Base-by-base conservation (phyloP, 2,797 vertebrate genomes). In the Hozukius guyotensis region DNA sequence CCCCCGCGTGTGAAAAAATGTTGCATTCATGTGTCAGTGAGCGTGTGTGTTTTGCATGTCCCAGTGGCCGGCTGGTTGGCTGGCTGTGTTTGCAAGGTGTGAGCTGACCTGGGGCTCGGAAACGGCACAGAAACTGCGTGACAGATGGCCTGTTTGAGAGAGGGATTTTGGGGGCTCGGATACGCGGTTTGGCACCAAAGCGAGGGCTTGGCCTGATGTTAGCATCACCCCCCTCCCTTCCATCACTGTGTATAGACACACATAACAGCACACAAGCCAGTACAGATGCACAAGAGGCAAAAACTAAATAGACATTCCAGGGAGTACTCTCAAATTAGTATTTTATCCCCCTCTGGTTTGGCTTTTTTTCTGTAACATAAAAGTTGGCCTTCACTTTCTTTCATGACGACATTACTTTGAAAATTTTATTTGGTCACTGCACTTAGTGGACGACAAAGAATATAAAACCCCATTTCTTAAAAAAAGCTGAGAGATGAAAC, bases 71-170 rank as follows among this genome's bases (percentile, higher is more conserved):
- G 46, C 70, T 80, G 71, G 72, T 72, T 60, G 74, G 63, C 67
- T 67, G 72, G 52, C 61, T 79, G 67, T 83, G 80, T 89, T 87
- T 85, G 85, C 22, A 56, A 90, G 74, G 86, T 89, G 73, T 68
- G 82, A 77, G 82, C 70, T 84, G 86, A 90, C 78, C 83, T 60
- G 72, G 22, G 77, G 77, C 72, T 78, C 77, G 63, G 78, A 31
- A 85, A 72, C 25, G 25, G 69, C 83, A 77, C 72, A 78, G 71
- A 80, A 79, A 68, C 65, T 53, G 73, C 61, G 46, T 85, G 87
- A 93, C 86, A 90, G 92, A 94, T 92, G 88, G 89, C 46, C 63
- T 66, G 83, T 88, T 92, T 88, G 78, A 85, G 74, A 82, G 68
- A 85, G 75, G 77, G 89, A 90, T 91, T 77, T 29, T 71, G 55